Percentiles rank a stretch among this genome's conserved stretches.
Evolutionary conservation across 2,888 invertebrate genomes (phyloP).

Genomic region (Nephrotoma flavescens): DNA sequence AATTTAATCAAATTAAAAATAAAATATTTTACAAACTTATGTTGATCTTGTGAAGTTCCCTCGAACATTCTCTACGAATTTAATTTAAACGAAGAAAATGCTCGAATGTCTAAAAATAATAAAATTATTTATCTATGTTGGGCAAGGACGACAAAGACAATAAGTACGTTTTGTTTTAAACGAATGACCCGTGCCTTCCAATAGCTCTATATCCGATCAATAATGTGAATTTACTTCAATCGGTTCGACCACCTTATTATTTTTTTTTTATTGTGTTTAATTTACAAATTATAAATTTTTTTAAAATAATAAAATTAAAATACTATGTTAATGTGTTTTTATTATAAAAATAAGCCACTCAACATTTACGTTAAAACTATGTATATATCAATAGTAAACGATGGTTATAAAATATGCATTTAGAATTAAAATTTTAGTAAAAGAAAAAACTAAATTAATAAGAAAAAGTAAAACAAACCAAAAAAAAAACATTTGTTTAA

Average conservation of each 20-base stretch:
- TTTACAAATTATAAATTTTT: not conserved
- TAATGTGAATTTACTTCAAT: not conserved
- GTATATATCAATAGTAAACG: not conserved
- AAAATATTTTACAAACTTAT: not conserved
- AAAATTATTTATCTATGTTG: too few species aligned
- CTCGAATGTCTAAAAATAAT: too few species aligned
- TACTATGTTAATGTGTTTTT: not conserved
- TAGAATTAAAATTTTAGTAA: not conserved
- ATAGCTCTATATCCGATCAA: not conserved
- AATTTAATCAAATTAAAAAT: not conserved
- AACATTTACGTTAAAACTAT: constrained; percentile 9
- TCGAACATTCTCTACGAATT: not conserved
- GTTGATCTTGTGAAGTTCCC: not conserved
- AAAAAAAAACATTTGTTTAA: not conserved
- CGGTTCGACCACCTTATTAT: not conserved
- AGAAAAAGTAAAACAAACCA: not conserved
- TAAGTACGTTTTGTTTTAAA: too few species aligned
- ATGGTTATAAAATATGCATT: not conserved
- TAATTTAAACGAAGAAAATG: too few species aligned
- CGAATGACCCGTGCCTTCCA: too few species aligned
- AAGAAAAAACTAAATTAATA: not conserved
- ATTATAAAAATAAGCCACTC: constrained; percentile 10
- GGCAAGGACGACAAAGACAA: too few species aligned
- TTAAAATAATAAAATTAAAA: not conserved
- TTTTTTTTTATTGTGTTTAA: not conserved